phyloP scores from a whole-genome alignment of 2,888 invertebrate species.

The Ochlodes sylvanus region DNA sequence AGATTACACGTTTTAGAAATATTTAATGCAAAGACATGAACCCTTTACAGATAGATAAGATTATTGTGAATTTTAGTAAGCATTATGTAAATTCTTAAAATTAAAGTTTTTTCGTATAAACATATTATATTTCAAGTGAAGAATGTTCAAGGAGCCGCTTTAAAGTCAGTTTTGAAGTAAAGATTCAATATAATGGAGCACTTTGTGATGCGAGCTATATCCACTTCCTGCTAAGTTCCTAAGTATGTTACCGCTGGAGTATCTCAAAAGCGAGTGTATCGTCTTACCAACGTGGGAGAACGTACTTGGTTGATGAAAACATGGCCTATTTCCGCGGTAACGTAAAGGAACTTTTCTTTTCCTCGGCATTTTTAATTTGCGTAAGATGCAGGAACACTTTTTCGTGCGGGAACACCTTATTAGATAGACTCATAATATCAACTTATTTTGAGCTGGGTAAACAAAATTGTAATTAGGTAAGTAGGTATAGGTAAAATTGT shows the following conservation, averaged over 20 bases:
- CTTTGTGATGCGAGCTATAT: constrained; percentile 14
- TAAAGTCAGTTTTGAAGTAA: background rate
- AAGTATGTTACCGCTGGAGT: constrained; percentile 26
- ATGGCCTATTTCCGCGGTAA: constrained; percentile 31
- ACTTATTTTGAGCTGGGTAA: no score
- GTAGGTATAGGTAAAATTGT: no score
- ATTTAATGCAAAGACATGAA: no score
- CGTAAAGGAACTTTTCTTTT: constrained; percentile 28
- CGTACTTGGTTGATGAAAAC: constrained; percentile 29
- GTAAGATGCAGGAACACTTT: constrained; percentile 14
- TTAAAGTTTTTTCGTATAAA: no score
- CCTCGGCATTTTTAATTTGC: constrained; percentile 17
- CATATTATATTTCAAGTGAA: background rate
- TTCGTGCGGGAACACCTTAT: background rate
- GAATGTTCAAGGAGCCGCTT: background rate
- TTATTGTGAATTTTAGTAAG: no score
- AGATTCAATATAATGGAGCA: constrained; percentile 21
- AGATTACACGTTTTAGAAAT: no score
- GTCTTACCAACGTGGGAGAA: constrained; percentile 16
- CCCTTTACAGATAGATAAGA: no score
- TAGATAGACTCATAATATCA: no score
- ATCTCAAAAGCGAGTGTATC: constrained; percentile 21
- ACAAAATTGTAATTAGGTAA: no score
- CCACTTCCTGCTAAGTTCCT: constrained; percentile 14
- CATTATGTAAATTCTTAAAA: no score